Conservation (phyloP, 2,797 vertebrate species). For the Pangasius macronema region DNA sequence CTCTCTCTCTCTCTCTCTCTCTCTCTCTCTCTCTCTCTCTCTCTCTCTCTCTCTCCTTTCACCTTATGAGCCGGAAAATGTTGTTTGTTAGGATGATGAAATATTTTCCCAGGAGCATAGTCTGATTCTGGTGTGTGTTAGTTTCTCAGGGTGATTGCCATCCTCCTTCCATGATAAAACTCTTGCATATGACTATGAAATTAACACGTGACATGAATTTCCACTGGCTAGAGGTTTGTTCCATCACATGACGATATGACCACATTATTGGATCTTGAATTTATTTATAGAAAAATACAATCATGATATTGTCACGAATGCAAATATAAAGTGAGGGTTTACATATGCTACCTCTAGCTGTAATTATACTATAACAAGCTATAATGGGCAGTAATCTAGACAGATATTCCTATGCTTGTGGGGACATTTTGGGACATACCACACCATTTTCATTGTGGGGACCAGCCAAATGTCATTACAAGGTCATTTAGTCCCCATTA, state of each 20-base stretch:
- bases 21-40: conserved; percentile 46
- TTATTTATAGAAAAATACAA: too few relatives aligned
- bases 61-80: conserved; percentile 43
- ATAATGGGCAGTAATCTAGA: too few relatives aligned
- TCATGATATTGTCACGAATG: too few relatives aligned
- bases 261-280: neutral
- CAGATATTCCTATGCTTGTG: too few relatives aligned
- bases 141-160: conserved; percentile 10
- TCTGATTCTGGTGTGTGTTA: neutral
- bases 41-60: conserved; percentile 43
- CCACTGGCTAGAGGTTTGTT: neutral
- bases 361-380: too few relatives aligned
- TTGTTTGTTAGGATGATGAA: conserved; percentile 71
- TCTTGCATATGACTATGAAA: conserved; percentile 10
- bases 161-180: conserved; percentile 4
- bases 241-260: neutral
- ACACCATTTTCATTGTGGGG: too few relatives aligned
- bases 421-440: too few relatives aligned
- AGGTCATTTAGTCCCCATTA: too few relatives aligned
- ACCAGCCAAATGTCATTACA: too few relatives aligned
- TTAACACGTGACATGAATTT: conserved; percentile 5
- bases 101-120: conserved; percentile 57
- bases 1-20: conserved; percentile 49
- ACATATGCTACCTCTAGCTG: too few relatives aligned
- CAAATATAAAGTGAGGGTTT: too few relatives aligned